phyloP scores from a whole-genome alignment of 2,888 invertebrate genomes.

The Tenthredo livida region DNA sequence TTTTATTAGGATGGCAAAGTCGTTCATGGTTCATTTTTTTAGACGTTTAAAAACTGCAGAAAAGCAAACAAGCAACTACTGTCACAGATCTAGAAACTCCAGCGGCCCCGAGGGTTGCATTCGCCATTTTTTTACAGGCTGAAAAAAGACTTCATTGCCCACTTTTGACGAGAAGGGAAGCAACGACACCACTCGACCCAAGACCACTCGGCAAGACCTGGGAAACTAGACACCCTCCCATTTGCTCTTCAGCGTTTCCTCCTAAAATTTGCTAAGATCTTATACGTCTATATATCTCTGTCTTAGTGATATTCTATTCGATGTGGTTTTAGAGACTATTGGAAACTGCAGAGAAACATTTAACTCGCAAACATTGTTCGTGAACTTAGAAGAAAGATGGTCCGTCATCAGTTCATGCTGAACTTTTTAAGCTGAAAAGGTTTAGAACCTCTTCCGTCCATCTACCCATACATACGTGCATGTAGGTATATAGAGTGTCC shows the following conservation, averaged over 20 bases:
- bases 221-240: conserved; percentile 49
- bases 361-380: neutral
- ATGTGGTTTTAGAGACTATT: neutral
- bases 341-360: neutral
- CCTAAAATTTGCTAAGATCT: neutral
- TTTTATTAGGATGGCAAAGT: neutral
- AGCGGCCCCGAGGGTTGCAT: neutral
- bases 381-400: neutral
- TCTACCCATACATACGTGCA: neutral
- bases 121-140: conserved; percentile 1
- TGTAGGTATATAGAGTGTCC: neutral
- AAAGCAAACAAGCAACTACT: neutral
- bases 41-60: neutral
- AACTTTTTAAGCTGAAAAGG: neutral
- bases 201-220: conserved; percentile 41
- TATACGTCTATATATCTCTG: neutral
- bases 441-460: neutral
- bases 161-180: conserved; percentile 26
- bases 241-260: neutral
- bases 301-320: neutral
- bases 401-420: neutral
- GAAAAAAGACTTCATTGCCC: conserved; percentile 36
- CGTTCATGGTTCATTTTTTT: neutral
- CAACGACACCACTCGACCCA: conserved; percentile 48
- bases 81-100: neutral